A percentile compares a stretch with the other conserved stretches of the same genome.
phyloP scores from a whole-genome alignment of 35 echinoderm and acorn worm species.

The Apostichopus parvimensis region DNA sequence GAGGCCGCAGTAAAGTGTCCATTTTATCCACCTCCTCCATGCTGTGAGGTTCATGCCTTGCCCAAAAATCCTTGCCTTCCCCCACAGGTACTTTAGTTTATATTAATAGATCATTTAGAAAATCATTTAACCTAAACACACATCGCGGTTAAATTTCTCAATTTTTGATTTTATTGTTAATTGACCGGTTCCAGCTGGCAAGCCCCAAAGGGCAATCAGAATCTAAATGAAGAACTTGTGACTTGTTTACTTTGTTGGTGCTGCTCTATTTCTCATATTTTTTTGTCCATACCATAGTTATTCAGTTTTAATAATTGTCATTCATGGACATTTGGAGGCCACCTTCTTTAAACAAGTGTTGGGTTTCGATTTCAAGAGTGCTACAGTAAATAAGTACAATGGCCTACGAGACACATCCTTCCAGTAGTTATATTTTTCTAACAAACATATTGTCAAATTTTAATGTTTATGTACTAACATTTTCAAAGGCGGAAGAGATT shows the following conservation, averaged over 20 bases:
- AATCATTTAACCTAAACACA: neutral
- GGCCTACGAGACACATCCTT: neutral
- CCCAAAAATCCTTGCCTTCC: neutral
- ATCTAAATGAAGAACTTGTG: neutral
- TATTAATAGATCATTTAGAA: neutral
- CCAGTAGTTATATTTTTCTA: too few relatives aligned
- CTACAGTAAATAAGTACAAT: neutral
- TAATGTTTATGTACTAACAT: too few relatives aligned
- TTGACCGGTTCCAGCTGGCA: neutral
- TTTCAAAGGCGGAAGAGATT: too few relatives aligned
- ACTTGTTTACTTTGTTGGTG: neutral
- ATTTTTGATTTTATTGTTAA: neutral
- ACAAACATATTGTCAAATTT: too few relatives aligned
- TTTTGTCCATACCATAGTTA: neutral
- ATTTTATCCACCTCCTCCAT: neutral
- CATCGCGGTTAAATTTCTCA: neutral
- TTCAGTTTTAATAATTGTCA: neutral
- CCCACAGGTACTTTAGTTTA: neutral
- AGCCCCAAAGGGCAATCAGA: neutral
- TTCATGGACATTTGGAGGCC: neutral
- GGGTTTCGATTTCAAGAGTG: neutral
- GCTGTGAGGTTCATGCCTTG: neutral
- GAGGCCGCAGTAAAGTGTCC: neutral
- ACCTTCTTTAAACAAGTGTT: neutral
- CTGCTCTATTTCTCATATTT: neutral